A percentile compares a stretch with the other conserved stretches of the same genome.
These are phyloP conservation scores for Zaprionus capensis DNA, from an alignment of 1,140 invertebrate species.

Conservation along the genomic window DNA sequence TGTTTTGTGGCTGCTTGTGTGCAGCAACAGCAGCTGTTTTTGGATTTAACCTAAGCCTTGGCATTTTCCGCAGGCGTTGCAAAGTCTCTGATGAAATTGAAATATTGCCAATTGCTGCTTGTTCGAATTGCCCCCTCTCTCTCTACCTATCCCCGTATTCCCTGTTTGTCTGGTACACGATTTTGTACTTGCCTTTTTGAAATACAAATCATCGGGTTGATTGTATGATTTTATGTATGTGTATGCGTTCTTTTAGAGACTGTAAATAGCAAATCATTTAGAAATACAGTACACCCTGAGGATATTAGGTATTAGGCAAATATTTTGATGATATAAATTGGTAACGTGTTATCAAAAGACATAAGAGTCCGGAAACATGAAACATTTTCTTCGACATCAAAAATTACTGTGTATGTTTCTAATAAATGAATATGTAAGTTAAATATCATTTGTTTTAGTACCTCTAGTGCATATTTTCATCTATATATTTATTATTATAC, in stretches of 20 bases:
- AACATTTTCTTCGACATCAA: neutral
- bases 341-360: neutral
- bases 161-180: neutral
- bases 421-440: neutral
- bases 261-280: slow-evolving; percentile 21
- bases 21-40: slow-evolving; percentile 17
- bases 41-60: slow-evolving; percentile 1
- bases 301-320: slow-evolving; percentile 1
- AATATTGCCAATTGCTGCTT: slow-evolving; percentile 21
- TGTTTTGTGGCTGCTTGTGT: slow-evolving; percentile 27
- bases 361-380: neutral
- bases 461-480: too few relatives aligned
- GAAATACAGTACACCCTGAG: neutral
- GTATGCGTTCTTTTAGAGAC: neutral
- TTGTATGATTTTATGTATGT: neutral
- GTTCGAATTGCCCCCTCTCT: neutral
- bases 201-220: slow-evolving; percentile 23
- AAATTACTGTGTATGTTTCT: neutral
- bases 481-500: too few relatives aligned
- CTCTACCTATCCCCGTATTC: neutral
- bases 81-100: slow-evolving; percentile 24
- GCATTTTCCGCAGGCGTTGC: slow-evolving; percentile 18
- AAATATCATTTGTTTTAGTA: too few relatives aligned
- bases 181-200: slow-evolving; percentile 19
- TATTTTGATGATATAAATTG: slow-evolving; percentile 1